Evolutionary conservation across 2,888 invertebrate genomes (phyloP), one percentile per base, ranked within the genome.

Genomic region (Hypena proboscidalis): DNA sequence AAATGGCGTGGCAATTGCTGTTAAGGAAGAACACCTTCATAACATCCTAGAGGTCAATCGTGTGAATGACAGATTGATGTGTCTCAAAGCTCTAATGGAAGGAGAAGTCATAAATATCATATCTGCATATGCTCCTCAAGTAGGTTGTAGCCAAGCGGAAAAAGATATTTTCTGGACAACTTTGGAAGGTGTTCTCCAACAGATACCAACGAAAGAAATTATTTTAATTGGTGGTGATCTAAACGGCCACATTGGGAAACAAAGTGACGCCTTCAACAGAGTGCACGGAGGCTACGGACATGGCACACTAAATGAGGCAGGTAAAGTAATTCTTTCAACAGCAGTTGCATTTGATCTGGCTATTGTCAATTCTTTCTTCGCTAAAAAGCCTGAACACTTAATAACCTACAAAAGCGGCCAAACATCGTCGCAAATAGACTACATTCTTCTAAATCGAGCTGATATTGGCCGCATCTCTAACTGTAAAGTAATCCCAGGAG

Each of bases 1-100:
- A 41, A 46, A 45, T 39, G 34, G 39, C 9, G 45, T 45, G 23
- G 39, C 35, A 17, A 39, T 39, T 9, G 17, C 17, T 17, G 22
- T 22, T 9, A 22, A 8, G 4, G 8, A 5, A 5, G n/a, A 22
- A 22, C n/a, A 22, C 9, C 22, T 22, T 2, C 2, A 22, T 4
- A 22, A 22, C 9, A 22, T 22, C 9, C 4, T 22, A 8, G 22
- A 22, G 22, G 22, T 22, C 2, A 22, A 22, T 8, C 22, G 9
- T 7, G 4, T 22, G 1, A n/a, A 22, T 8, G 22, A 22, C 22
- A 22, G 22, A 8, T 2, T 22, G n/a, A 22, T 22, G 22, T 22
- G 8, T 8, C 9, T 22, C 3, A 22, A 22, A 22, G 8, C 4
- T 2, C 8, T 22, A 2, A 2, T 22, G 3, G 22, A 22, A 22